Evolutionary conservation across 2,888 invertebrate species (phyloP).

Genomic region (Sepiola atlantica): DNA sequence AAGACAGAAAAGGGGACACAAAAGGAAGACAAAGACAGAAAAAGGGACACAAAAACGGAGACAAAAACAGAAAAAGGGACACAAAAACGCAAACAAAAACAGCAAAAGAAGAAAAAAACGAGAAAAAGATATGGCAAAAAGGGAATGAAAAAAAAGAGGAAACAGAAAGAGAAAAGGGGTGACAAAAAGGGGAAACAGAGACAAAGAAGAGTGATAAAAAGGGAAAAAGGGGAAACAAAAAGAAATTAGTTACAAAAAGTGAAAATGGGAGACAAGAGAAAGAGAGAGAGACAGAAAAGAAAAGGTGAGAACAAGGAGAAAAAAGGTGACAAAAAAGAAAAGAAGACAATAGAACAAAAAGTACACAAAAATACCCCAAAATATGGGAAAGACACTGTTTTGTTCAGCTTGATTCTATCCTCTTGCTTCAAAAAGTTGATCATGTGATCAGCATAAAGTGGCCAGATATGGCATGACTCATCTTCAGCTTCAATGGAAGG

Average conservation of each 20-base stretch:
- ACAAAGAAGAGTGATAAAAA: background rate
- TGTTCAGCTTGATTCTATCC: no score
- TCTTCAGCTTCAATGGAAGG: background rate
- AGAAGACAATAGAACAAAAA: conserved; percentile 1
- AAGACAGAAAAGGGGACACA: no score
- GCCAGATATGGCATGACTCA: background rate
- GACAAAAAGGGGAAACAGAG: background rate
- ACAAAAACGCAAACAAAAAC: no score
- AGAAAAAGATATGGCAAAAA: no score
- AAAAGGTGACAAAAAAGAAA: background rate
- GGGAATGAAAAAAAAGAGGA: background rate
- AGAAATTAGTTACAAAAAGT: background rate
- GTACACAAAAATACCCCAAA: conserved; percentile 20
- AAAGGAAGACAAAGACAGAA: background rate
- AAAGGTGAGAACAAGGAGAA: background rate
- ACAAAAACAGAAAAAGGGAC: background rate
- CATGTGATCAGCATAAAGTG: conserved; percentile 11
- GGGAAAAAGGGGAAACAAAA: background rate
- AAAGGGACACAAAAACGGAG: no score
- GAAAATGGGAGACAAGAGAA: background rate
- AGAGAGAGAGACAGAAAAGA: background rate
- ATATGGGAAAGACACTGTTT: background rate
- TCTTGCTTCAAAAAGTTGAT: background rate
- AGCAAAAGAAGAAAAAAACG: background rate
- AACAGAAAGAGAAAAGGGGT: background rate